A percentile compares a stretch with the other conserved stretches of the same genome.
Conservation (phyloP, 2,888 invertebrate species). For the Melieria picta region DNA sequence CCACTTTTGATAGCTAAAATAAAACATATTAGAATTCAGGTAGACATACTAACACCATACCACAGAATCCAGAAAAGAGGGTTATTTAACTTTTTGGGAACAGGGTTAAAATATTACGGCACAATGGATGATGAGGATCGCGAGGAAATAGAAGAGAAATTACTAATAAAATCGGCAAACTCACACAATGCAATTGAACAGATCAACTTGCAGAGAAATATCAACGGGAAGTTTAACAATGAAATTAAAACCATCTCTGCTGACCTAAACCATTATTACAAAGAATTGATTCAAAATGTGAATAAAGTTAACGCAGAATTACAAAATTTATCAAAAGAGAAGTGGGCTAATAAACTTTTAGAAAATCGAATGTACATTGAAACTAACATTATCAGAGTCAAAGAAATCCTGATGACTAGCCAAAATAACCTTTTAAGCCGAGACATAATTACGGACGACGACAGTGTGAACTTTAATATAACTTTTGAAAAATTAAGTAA, state of each 20-base stretch:
- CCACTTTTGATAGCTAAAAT: conserved; percentile 14
- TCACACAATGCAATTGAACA: conserved; percentile 26
- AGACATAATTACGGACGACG: too few species aligned
- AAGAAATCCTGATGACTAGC: too few species aligned
- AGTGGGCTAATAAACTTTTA: conserved; percentile 1
- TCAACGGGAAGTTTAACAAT: too few species aligned
- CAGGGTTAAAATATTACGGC: conserved; percentile 35
- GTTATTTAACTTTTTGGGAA: conserved; percentile 36
- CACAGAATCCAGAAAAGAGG: conserved; percentile 35
- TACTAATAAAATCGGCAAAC: conserved; percentile 14
- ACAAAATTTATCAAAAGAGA: conserved; percentile 8
- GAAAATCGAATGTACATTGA: conserved; percentile 22
- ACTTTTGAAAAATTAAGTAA: too few species aligned
- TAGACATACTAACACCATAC: conserved; percentile 22
- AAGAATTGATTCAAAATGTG: conserved; percentile 9
- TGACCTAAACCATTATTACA: not conserved
- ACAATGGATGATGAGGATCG: conserved; percentile 37
- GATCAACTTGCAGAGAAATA: conserved; percentile 11
- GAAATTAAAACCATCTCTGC: too few species aligned
- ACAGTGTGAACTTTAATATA: too few species aligned
- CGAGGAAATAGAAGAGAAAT: conserved; percentile 23
- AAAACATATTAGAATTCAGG: conserved; percentile 19
- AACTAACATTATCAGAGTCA: too few species aligned
- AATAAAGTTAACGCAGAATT: conserved; percentile 14
- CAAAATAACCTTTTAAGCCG: too few species aligned